Conservation (phyloP, 1,140 invertebrate species). For the Eupristina koningsbergeri region DNA sequence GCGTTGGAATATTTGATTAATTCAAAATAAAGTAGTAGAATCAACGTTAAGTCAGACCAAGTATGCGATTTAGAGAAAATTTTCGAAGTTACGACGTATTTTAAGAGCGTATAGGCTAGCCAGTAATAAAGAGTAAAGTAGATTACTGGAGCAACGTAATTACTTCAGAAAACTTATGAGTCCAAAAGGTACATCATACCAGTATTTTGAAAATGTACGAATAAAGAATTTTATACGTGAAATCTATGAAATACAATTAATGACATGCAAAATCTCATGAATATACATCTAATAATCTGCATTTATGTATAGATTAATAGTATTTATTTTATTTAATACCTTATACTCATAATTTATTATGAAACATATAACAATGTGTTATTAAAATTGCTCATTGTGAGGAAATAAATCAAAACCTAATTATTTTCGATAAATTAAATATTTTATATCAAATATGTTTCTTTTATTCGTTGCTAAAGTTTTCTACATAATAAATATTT, state of each 20-base stretch:
- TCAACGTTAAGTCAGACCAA: neutral
- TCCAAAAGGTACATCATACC: neutral
- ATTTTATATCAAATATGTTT: no score
- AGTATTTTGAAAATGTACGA: neutral
- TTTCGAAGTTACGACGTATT: neutral
- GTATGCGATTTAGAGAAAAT: neutral
- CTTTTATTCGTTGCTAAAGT: no score
- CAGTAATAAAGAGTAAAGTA: conserved; percentile 37
- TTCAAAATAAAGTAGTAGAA: neutral
- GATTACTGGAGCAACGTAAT: conserved; percentile 34
- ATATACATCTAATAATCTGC: no score
- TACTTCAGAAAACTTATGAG: neutral
- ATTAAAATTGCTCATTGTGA: no score
- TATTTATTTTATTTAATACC: no score
- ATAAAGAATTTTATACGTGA: neutral
- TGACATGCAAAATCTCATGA: no score
- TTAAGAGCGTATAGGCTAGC: neutral
- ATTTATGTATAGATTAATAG: no score
- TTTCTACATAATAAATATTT: no score
- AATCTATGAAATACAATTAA: neutral
- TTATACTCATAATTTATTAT: no score
- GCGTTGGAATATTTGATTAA: neutral
- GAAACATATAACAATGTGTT: no score
- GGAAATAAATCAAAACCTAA: no score
- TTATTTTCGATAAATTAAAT: no score